Base-by-base conservation (phyloP, 1,140 invertebrate species). In the Drosophila tristis region DNA sequence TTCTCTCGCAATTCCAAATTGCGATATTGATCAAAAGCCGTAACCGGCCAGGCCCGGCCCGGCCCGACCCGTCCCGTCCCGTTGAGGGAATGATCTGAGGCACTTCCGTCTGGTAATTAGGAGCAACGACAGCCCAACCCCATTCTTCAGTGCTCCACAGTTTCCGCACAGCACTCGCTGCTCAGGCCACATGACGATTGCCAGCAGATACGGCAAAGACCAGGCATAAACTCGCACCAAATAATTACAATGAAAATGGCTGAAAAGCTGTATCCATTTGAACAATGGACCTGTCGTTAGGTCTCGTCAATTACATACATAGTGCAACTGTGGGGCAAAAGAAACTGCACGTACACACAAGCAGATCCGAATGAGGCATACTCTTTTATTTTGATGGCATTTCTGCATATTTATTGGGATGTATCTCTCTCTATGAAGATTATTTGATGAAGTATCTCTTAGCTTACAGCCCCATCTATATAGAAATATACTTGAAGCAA, bases 191-290 rank as follows among this genome's bases (percentile, higher is more conserved):
- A 74, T 66, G 71, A 74, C 72, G 72, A 74, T 74, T 74, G 43
- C 48, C 48, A 29, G 25, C n/a, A 74, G 60, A 74, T 74, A 74
- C 53, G 43, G 23, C 48, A 47, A 57, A 26, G 26, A 48, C 59
- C 43, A 31, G 16, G 9, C 44, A 57, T 8, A 13, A 20, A 13
- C 59, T 51, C 48, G 74, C 58, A 72, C 53, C 56, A 73, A 72
- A 66, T 77, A 77, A 82, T 82, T 82, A 82, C 74, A 67, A 59
- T 63, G 60, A 68, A 89, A 87, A 87, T 89, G 82, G 48, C 67
- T 89, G 82, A 82, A 87, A 82, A 87, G 84, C 72, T 89, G 84
- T 64, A 66, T 67, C 75, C 61, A 87, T 87, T 87, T 76, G 47
- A 68, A 82, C 75, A 82, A 77, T 79, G 64, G 57, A 89, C 61